Conservation (phyloP, 2,113 vertebrate genomes). For the Microcebus jonahi region DNA sequence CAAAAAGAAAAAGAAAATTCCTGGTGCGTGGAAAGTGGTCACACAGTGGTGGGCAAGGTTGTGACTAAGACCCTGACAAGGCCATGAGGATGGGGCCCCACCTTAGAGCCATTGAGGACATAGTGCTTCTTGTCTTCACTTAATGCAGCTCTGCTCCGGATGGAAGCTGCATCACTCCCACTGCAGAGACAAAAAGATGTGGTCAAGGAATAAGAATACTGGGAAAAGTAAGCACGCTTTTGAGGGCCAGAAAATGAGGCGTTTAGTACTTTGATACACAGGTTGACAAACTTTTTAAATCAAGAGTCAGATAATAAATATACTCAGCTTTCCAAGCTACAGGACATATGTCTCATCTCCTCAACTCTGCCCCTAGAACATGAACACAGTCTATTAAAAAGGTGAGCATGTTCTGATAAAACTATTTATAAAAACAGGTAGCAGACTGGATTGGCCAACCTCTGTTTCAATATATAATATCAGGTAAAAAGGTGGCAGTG, state of each 20-base stretch:
- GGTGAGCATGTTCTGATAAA: background rate
- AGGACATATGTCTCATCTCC: no score
- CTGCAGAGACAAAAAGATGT: constrained; percentile 79
- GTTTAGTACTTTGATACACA: background rate
- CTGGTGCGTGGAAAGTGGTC: accelerated
- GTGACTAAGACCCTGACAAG: accelerated
- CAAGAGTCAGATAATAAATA: background rate
- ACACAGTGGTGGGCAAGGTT: accelerated
- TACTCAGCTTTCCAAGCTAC: background rate
- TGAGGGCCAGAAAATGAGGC: background rate
- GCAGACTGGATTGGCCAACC: background rate
- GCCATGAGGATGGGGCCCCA: constrained; percentile 61
- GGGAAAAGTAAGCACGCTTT: accelerated
- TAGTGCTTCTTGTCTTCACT: constrained; percentile 93
- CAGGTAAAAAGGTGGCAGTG: background rate
- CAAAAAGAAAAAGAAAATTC: no score
- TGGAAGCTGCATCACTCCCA: constrained; percentile 97
- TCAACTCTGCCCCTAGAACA: background rate
- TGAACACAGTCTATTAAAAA: background rate
- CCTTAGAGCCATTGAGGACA: constrained; percentile 93
- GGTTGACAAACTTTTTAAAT: background rate
- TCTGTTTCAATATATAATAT: background rate
- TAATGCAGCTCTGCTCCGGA: constrained; percentile 90
- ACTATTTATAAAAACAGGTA: background rate
- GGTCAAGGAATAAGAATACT: accelerated